Conservation (phyloP, 2,113 vertebrate species). For the Scytalopus superciliaris region DNA sequence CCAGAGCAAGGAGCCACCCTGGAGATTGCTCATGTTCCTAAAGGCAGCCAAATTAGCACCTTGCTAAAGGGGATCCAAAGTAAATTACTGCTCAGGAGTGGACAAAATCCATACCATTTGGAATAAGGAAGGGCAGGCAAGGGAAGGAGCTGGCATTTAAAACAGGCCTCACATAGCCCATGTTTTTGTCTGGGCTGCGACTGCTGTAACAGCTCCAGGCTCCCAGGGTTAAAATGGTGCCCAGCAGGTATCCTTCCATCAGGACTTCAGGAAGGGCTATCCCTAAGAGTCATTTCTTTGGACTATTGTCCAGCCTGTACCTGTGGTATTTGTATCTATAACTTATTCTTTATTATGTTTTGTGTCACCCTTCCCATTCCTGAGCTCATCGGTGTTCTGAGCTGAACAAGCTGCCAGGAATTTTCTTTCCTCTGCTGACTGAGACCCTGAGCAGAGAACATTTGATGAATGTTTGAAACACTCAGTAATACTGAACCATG, state of each 20-base stretch:
- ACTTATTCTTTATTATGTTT: background rate
- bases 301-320: background rate
- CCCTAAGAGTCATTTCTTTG: background rate
- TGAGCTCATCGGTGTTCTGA: background rate
- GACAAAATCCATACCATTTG: background rate
- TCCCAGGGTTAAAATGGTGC: background rate
- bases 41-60: background rate
- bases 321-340: background rate
- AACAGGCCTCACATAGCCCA: background rate
- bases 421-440: background rate
- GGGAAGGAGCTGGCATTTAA: background rate
- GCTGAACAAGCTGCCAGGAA: background rate
- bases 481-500: background rate
- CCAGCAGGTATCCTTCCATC: background rate
- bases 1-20: background rate
- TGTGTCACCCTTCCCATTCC: background rate
- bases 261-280: background rate
- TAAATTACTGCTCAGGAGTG: background rate
- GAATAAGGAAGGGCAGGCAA: background rate
- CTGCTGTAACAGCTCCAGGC: background rate
- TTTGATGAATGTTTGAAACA: background rate
- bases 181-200: background rate
- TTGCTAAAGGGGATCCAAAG: background rate
- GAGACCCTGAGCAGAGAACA: background rate
- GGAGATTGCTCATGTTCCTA: background rate